Evolutionary conservation across 2,888 invertebrate species (phyloP), one percentile per base, ranked within the genome.

Genomic region (Luperina testacea): DNA sequence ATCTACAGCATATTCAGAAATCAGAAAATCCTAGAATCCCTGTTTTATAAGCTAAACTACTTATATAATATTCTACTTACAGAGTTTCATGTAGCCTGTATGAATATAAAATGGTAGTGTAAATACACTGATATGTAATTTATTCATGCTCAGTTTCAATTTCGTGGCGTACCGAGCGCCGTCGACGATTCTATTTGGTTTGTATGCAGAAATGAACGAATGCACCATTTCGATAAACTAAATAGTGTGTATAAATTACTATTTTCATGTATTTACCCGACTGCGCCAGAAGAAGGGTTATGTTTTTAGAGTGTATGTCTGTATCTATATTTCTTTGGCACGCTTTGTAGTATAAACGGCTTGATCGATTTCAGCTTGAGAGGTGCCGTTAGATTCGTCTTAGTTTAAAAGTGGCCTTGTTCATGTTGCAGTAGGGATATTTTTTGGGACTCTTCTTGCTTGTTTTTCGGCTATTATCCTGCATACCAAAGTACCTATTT

Each of bases 131-230:
- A 72, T 82, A 71, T 75, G 69, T 87, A 88, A 88, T 88, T 88
- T 88, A 88, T 88, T 88, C 88, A 88, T 85, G 79, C 79, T 81
- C 80, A 75, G 80, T 85, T 88, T 88, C 88, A 88, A 88, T 87
- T 83, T 80, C 79, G 80, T 77, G 71, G 85, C 80, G 79, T 81
- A 68, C 78, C 74, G 78, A 80, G 75, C 69, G 70, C 72, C 72
- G 75, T 79, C 77, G 81, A 38, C 81, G 65, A 61, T 73, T 80
- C 75, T 72, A 48, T 69, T 71, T 75, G 75, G 75, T 84, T 75
- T 83, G 77, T 84, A 80, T 82, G 77, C 80, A 78, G 75, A 80
- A 75, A 80, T 79, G 59, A 78, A 51, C 73, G 75, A 80, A 75
- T 80, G 69, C 68, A 64, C 32, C 45, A 79, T 77, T 81, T 72